These are phyloP conservation scores for Rostratula benghalensis DNA, from an alignment of 2,113 vertebrate genomes.

Conservation along the genomic window DNA sequence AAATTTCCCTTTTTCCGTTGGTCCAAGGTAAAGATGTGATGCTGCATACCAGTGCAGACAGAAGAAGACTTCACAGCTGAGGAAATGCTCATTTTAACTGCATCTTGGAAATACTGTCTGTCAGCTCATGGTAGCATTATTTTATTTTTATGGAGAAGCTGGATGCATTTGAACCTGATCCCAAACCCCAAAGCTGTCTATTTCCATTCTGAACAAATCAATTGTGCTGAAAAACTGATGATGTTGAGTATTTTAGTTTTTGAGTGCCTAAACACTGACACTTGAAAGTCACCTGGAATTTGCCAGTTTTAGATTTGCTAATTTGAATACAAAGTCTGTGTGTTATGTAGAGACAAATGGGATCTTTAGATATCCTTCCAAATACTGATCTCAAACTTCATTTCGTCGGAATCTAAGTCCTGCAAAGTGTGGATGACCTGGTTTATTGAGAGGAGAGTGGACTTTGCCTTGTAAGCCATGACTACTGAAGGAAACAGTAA, in stretches of 20 bases:
- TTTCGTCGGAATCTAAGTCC: background rate
- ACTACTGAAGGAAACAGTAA: background rate
- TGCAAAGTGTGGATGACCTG: background rate
- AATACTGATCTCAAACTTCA: background rate
- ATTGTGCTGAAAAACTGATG: background rate
- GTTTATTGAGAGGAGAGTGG: background rate
- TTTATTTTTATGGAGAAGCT: constrained; percentile 27
- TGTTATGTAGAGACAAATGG: background rate
- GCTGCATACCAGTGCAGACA: background rate
- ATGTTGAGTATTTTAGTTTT: background rate
- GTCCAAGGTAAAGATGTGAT: constrained; percentile 12
- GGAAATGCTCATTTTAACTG: background rate
- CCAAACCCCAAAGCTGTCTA: background rate
- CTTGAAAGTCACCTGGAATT: background rate
- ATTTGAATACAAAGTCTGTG: background rate
- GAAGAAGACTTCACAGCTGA: background rate
- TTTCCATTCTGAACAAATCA: background rate
- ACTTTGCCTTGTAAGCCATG: background rate
- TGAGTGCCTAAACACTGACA: background rate
- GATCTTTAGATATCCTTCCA: background rate
- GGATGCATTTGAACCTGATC: background rate
- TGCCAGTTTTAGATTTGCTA: background rate
- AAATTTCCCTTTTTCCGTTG: constrained; percentile 21
- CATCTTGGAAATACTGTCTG: background rate
- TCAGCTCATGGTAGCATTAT: background rate